Conservation (phyloP, 2,797 vertebrate genomes). For the Nyctibius grandis region DNA sequence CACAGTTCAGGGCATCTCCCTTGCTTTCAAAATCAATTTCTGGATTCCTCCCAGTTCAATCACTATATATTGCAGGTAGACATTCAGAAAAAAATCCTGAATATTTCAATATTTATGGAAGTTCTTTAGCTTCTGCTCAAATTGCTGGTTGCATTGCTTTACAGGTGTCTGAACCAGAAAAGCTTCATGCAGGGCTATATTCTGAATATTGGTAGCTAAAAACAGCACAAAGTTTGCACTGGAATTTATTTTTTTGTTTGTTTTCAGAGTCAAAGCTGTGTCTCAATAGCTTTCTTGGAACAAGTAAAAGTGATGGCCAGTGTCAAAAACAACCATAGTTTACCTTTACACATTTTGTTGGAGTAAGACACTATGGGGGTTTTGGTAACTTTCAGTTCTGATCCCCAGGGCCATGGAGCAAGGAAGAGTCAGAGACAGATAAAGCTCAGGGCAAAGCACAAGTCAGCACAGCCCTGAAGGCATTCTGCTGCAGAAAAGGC, state of each 20-base stretch:
- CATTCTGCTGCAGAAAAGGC: no score
- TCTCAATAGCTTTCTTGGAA: background rate
- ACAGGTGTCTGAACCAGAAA: background rate
- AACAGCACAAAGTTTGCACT: background rate
- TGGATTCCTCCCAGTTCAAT: background rate
- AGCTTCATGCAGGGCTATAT: background rate
- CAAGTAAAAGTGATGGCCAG: accelerated
- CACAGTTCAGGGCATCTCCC: background rate
- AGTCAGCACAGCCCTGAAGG: background rate
- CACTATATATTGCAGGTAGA: background rate
- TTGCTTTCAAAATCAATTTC: background rate
- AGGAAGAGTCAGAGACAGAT: background rate
- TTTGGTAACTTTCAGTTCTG: background rate
- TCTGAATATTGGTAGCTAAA: background rate
- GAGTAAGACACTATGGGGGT: background rate
- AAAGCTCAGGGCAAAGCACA: background rate
- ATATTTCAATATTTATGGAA: background rate
- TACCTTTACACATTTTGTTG: background rate
- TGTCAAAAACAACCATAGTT: background rate
- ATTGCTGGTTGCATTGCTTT: background rate
- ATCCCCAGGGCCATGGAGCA: background rate
- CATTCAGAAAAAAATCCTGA: background rate
- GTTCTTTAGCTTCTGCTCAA: background rate
- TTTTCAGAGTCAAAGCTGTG: background rate
- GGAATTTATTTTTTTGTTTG: background rate